These are phyloP conservation scores for Meloidogyne chitwoodi DNA, from an alignment of 1,140 invertebrate genomes.

Conservation along the genomic window DNA sequence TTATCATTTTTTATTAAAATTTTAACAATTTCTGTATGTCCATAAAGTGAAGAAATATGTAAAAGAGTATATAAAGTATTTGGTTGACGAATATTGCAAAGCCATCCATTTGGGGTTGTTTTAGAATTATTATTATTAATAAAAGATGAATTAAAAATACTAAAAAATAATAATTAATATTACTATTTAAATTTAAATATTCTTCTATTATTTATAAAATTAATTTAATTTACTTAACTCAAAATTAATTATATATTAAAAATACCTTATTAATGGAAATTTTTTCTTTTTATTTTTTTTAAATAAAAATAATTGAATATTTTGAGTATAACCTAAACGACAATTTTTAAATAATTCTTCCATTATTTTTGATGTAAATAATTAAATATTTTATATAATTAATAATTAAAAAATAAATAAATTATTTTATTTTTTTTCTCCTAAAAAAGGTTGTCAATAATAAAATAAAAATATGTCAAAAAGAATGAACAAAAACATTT, in stretches of 20 bases:
- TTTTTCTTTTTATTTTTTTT: constrained; percentile 26
- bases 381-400: neutral
- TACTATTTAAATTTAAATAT: too few relatives aligned
- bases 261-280: constrained; percentile 22
- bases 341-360: constrained; percentile 35
- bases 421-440: neutral
- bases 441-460: too few relatives aligned
- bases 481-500: too few relatives aligned
- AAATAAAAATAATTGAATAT: constrained; percentile 26
- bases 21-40: constrained; percentile 73
- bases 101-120: constrained; percentile 29
- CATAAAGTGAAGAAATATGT: constrained; percentile 87
- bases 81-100: constrained; percentile 37
- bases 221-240: neutral
- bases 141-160: constrained; percentile 41
- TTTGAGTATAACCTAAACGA: constrained; percentile 21
- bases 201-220: too few relatives aligned
- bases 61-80: constrained; percentile 84
- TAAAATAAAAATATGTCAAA: too few relatives aligned
- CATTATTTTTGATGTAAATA: neutral
- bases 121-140: constrained; percentile 3
- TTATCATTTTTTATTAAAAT: constrained; percentile 63
- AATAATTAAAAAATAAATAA: neutral
- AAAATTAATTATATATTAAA: constrained; percentile 13
- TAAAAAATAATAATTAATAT: too few relatives aligned